Evolutionary conservation across 2,888 invertebrate genomes (phyloP), one percentile per base, ranked within the genome.

Genomic region (Helleia helle): DNA sequence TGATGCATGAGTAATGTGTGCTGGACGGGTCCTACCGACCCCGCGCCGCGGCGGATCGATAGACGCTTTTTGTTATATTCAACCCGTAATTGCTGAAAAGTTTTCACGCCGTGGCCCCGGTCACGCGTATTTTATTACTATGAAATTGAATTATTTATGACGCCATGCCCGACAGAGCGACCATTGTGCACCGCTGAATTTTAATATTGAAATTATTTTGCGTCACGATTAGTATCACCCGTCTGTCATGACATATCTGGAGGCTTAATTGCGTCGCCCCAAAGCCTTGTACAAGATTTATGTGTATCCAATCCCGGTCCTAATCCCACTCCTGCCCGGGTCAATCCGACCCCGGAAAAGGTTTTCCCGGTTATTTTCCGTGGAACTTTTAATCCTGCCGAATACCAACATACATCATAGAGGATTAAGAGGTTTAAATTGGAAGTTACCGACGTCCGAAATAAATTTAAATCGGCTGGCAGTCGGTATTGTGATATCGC

Each of bases 401-500:
- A 84, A 84, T 84, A 83, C 84, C 84, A 75, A 79, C 80, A 84
- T 84, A 81, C 81, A 84, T 84, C 84, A 84, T 84, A 81, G 76
- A 72, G 84, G 84, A 84, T 84, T 84, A 84, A 84, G 83, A 83
- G 84, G 84, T 83, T 84, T 84, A 84, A 84, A 84, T 84, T 84
- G 84, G 84, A 84, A 84, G 84, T 84, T 83, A 84, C 84, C 84
- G 81, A 81, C 84, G 84, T 77, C 77, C 80, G 80, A 81, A 81
- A 84, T 84, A 84, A 84, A 84, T 84, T 84, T 81, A 80, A 81
- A 84, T 83, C 84, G 84, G 74, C 68, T 71, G 79, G 81, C 80
- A 79, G 67, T 68, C 71, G 73, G 80, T 81, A 83, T 83, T 84
- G 84, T 84, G 80, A 80, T 83, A 84, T 76, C 70, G 79, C 68